phyloP scores from a whole-genome alignment of 2,888 invertebrate species.

The Silvanus unidentatus region DNA sequence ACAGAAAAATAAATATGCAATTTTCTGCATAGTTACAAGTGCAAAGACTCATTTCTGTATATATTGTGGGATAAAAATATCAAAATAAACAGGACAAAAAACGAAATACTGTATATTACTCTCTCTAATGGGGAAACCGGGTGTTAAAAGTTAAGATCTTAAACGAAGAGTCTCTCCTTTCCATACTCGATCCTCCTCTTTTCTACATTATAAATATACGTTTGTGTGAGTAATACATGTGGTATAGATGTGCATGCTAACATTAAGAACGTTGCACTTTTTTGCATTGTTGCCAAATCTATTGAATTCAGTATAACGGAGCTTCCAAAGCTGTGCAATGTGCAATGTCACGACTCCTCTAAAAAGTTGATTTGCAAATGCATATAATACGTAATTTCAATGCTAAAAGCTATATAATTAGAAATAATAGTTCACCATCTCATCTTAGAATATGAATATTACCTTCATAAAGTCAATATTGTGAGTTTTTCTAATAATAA shows the following conservation, averaged over 20 bases:
- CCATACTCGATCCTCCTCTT: too few species aligned
- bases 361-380: neutral
- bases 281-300: conserved; percentile 16
- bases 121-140: too few species aligned
- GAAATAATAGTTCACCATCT: too few species aligned
- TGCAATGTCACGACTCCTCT: neutral
- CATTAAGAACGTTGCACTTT: conserved; percentile 13
- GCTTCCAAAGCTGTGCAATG: neutral
- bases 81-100: neutral
- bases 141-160: too few species aligned
- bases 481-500: too few species aligned
- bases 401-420: too few species aligned
- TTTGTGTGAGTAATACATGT: neutral
- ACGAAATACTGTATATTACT: neutral
- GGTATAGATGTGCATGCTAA: neutral
- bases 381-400: too few species aligned
- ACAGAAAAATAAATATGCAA: too few species aligned
- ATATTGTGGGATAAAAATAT: conserved; percentile 1
- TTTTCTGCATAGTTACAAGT: conserved; percentile 3
- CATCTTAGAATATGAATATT: too few species aligned
- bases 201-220: neutral
- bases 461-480: too few species aligned
- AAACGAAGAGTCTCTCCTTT: too few species aligned
- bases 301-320: conserved; percentile 2
- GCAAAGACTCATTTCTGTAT: conserved; percentile 2